A percentile compares a stretch with the other conserved stretches of the same genome.
Conservation (phyloP, 2,113 vertebrate species). For the Ictalurus punctatus region DNA sequence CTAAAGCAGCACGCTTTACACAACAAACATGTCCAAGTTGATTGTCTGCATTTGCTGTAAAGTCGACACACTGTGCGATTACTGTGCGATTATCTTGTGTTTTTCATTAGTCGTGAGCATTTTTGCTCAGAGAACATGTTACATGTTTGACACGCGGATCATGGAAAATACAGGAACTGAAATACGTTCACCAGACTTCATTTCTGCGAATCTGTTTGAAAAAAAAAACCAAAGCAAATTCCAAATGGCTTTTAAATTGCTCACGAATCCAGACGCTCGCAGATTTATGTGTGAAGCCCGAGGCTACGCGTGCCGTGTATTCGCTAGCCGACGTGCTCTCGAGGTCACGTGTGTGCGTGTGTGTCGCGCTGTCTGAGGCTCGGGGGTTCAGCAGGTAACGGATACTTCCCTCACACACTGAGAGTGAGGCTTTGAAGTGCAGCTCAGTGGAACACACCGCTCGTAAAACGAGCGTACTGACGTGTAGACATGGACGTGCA, state of each 20-base stretch:
- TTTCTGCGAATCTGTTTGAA: not conserved
- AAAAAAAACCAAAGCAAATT: slow-evolving; percentile 8
- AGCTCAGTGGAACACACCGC: slow-evolving; percentile 6
- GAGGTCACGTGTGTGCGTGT: slow-evolving; percentile 35
- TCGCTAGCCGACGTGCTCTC: slow-evolving; percentile 30
- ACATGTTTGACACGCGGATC: not conserved
- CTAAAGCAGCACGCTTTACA: not conserved
- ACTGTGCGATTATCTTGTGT: too few species aligned
- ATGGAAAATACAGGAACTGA: slow-evolving; percentile 22
- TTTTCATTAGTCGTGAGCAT: slow-evolving; percentile 3
- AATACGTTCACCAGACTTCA: not conserved
- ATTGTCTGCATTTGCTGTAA: not conserved
- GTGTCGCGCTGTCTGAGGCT: slow-evolving; percentile 34
- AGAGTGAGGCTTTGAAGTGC: slow-evolving; percentile 53
- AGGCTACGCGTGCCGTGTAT: slow-evolving; percentile 22
- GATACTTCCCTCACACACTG: slow-evolving; percentile 41
- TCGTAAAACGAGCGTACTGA: slow-evolving; percentile 56
- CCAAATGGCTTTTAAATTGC: slow-evolving; percentile 54
- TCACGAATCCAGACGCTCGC: slow-evolving; percentile 18
- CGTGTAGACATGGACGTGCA: slow-evolving; percentile 52
- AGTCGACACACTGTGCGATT: not conserved
- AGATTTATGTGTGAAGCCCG: slow-evolving; percentile 42
- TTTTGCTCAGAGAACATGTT: not conserved
- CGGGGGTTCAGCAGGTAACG: slow-evolving; percentile 42
- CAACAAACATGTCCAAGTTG: not conserved